Base-by-base conservation (phyloP, 2,797 vertebrate genomes). In the Oryzias sinensis region DNA sequence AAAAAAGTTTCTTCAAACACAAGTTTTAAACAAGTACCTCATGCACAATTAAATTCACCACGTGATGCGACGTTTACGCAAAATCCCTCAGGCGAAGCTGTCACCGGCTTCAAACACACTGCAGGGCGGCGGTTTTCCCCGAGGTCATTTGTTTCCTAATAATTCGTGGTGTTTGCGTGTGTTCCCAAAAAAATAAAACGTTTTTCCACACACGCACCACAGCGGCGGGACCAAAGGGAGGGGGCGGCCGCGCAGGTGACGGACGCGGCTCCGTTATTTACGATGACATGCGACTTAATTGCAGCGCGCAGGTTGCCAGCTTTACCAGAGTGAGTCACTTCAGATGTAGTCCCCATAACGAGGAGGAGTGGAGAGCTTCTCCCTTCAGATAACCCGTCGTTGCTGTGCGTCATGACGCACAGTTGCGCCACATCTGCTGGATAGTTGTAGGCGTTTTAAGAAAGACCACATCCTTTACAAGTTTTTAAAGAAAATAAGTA, bases 101-200 rank as follows among this genome's bases (percentile, higher is more conserved):
- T 82, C 81, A 82, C 74, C 3, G 56, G 79, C 74, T 81, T 87
- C 80, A 82, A 68, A 74, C 70, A 76, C 76, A 83, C 68, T 62
- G 78, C 80, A 77, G 60, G 72, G 80, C 59, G 73, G 78, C 61
- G 82, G 77, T 71, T 77, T 90, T 7, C 88, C 83, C 84, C 62
- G 70, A 72, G 77, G 79, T 82, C 76, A 88, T 88, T 88, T 88
- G 86, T 87, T 86, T 80, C 81, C 87, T 90, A 92, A 90, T 90
- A 90, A 92, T 92, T 89, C 72, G 92, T 90, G 84, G 82, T 89
- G 89, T 92, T 92, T 89, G 82, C 82, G 79, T 88, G 84, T 83
- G 74, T 86, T 73, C 85, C 25, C 25, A 27, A 27, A 27, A 27
- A 27, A 33, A 81, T 89, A 87, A 91, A 89, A 77, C 83, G 83